These are phyloP conservation scores for Fragum fragum DNA, from an alignment of 2,888 invertebrate species.

Conservation along the genomic window DNA sequence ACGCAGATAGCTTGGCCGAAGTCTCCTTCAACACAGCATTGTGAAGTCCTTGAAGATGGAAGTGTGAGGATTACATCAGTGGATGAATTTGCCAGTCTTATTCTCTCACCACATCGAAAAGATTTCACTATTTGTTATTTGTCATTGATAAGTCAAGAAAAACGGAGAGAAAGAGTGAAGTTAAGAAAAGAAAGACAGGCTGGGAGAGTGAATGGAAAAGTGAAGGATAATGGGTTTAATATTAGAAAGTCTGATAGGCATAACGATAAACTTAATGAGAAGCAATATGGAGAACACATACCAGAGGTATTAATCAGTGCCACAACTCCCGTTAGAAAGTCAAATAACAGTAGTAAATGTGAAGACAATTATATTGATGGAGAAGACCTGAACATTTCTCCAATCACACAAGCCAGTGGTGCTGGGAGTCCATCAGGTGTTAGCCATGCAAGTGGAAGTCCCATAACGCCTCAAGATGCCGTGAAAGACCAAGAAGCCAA, in stretches of 20 bases:
- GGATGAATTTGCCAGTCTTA: conserved; percentile 81
- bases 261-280: neutral
- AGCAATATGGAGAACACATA: neutral
- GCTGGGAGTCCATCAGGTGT: conserved; percentile 60
- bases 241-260: neutral
- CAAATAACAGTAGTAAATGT: too few relatives aligned
- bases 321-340: neutral
- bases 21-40: conserved; percentile 58
- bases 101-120: conserved; percentile 80
- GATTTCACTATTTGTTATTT: conserved; percentile 83
- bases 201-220: neutral
- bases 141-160: conserved; percentile 76
- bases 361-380: neutral
- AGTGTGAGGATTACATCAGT: conserved; percentile 76
- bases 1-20: conserved; percentile 79
- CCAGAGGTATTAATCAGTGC: neutral
- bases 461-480: conserved; percentile 48
- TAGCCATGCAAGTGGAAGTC: conserved; percentile 64
- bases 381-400: conserved; percentile 71
- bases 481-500: conserved; percentile 54
- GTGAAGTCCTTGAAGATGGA: conserved; percentile 78
- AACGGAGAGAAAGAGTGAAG: conserved; percentile 44
- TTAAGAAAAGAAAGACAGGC: conserved; percentile 15
- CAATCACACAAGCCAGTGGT: conserved; percentile 72
- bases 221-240: neutral